Conservation (phyloP, 1,140 invertebrate genomes). For the Meteorus sp. region DNA sequence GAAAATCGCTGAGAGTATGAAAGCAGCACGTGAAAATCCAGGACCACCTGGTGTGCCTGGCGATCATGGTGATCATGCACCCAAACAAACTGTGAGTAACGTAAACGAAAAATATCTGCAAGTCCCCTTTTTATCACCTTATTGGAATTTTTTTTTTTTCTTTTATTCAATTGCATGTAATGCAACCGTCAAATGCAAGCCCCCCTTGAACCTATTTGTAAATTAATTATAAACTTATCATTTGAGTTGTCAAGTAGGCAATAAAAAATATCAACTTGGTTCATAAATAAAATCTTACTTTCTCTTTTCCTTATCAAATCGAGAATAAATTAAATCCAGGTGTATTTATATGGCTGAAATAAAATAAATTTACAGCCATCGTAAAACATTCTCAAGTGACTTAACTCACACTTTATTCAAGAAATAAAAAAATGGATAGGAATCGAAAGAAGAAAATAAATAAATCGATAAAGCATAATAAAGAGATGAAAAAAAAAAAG, state of each 20-base stretch:
- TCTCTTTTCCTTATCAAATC: too few relatives aligned
- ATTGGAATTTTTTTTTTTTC: neutral
- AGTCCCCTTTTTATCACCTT: neutral
- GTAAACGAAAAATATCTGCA: constrained; percentile 41
- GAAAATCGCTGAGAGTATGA: constrained; percentile 89
- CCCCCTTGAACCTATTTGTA: too few relatives aligned
- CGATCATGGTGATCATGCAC: constrained; percentile 69
- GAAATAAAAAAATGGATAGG: constrained; percentile 8
- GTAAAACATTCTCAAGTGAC: constrained; percentile 11
- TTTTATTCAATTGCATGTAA: neutral
- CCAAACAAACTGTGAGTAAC: constrained; percentile 76
- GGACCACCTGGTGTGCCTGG: constrained; percentile 61
- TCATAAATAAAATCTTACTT: too few relatives aligned
- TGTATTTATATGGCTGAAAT: too few relatives aligned
- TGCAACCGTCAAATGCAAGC: too few relatives aligned
- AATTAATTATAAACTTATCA: too few relatives aligned
- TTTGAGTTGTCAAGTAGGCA: too few relatives aligned
- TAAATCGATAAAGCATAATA: too few relatives aligned
- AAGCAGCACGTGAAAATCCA: constrained; percentile 71
- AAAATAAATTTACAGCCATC: too few relatives aligned
- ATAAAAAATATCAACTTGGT: too few relatives aligned
- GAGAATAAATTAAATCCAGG: too few relatives aligned
- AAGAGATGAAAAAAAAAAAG: too few relatives aligned
- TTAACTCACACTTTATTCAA: constrained; percentile 1
- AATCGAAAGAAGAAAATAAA: neutral